Evolutionary conservation across 1,140 invertebrate species (phyloP), one percentile per base, ranked within the genome.

Genomic region (Penaeus vannamei): DNA sequence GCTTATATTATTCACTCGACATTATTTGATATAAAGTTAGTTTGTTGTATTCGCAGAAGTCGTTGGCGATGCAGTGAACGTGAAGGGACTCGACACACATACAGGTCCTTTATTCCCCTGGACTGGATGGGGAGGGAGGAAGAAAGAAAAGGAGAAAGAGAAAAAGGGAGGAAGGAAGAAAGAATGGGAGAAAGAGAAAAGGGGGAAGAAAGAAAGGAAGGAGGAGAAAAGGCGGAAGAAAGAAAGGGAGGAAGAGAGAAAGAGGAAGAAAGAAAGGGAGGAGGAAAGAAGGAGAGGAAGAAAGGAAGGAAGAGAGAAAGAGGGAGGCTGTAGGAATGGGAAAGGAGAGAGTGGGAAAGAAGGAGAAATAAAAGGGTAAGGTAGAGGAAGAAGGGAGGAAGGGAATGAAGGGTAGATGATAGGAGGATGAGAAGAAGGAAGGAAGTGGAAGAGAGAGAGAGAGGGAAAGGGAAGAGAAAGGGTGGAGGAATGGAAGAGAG

Each of bases 231-330:
- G 23, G 22, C 1, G 66, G 23, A 14, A 72, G 66, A 72, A 20
- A 17, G 66, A n/a, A 17, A 22, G 22, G 2, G 66, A 72, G 32
- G 23, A 1, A 72, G 66, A 72, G 66, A 22, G 32, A 32, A 17
- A 72, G 8, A 14, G 12, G 26, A 26, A 66, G 64, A 12, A 26
- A 7, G 64, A 66, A 26, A 7, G 7, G 26, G 7, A 66, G 7
- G 26, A 5, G 26, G 4, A 66, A 12, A 66, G 12, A 66, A 26
- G 14, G 64, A 12, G 12, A 64, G 62, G n/a, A n/a, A 64, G 62
- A 64, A n/a, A 64, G 62, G n/a, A n/a, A 64, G 62, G n/a, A n/a
- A 64, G 62, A 64, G 62, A 64, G 62, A 64, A n/a, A 64, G 62
- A 64, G n/a, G n/a, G n/a, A n/a, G n/a, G n/a, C n/a, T n/a, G n/a